Conservation (phyloP, 2,797 vertebrate genomes). For the Dromococcyx pavoninus region DNA sequence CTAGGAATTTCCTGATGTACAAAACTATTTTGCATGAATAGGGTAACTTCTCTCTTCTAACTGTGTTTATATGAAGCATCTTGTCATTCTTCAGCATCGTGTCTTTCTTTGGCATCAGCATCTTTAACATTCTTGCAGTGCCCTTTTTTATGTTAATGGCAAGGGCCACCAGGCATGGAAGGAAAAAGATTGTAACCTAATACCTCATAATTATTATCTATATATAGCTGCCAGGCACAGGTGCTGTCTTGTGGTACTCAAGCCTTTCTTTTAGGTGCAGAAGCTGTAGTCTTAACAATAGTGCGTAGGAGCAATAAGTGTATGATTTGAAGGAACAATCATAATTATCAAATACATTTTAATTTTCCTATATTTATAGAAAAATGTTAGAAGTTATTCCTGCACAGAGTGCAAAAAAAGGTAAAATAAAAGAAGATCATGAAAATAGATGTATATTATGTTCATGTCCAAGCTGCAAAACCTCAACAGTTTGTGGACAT, state of each 20-base stretch:
- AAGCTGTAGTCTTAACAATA: background rate
- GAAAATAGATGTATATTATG: background rate
- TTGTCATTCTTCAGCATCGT: rapidly evolving
- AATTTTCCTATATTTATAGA: background rate
- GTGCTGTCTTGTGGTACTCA: background rate
- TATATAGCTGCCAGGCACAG: background rate
- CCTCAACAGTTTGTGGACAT: background rate
- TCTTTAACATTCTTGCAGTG: background rate
- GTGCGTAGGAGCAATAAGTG: background rate
- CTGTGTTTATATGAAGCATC: background rate
- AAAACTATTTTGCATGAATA: rapidly evolving
- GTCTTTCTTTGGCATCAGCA: background rate
- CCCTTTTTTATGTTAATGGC: background rate
- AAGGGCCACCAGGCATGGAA: background rate
- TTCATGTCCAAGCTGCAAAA: background rate
- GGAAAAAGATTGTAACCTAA: background rate
- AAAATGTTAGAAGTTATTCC: background rate
- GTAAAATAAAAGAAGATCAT: background rate
- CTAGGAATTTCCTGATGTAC: background rate
- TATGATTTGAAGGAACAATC: background rate
- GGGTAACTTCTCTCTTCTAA: rapidly evolving
- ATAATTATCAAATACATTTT: background rate
- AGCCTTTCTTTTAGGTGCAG: background rate
- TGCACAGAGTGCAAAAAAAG: background rate
- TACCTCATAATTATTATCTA: background rate